These are phyloP conservation scores for Eumerus sabulonum DNA, from an alignment of 2,888 invertebrate genomes.

Conservation along the genomic window DNA sequence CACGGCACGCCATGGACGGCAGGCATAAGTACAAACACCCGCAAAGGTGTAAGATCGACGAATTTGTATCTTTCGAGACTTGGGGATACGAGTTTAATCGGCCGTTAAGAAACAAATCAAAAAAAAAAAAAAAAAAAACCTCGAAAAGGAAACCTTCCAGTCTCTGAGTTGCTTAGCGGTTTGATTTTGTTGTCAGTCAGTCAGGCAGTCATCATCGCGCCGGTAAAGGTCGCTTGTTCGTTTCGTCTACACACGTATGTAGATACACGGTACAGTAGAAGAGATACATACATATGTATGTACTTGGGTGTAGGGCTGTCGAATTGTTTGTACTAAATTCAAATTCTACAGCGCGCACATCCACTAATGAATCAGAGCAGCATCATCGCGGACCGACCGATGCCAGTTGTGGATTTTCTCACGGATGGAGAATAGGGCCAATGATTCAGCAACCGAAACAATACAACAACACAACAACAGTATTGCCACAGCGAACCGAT, in stretches of 20 bases:
- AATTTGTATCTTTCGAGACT: constrained; percentile 55
- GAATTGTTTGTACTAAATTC: constrained; percentile 60
- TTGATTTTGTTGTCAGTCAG: constrained; percentile 66
- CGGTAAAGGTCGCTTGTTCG: constrained; percentile 49
- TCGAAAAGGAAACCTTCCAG: not conserved
- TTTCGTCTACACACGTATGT: no score
- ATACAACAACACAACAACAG: not conserved
- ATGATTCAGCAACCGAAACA: constrained; percentile 44
- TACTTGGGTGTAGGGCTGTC: no score
- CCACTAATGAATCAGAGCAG: constrained; percentile 62
- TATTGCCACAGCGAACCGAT: constrained; percentile 16
- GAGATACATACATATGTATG: no score
- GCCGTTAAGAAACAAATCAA: constrained; percentile 33
- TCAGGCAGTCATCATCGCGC: constrained; percentile 54
- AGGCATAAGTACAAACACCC: constrained; percentile 28
- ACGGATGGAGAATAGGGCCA: constrained; percentile 58
- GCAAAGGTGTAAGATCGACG: constrained; percentile 67
- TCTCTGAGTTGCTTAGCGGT: constrained; percentile 2
- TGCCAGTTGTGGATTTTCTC: constrained; percentile 62
- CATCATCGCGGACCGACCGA: constrained; percentile 22
- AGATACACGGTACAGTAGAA: not conserved
- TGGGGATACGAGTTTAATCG: constrained; percentile 52
- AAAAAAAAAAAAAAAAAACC: constrained; percentile 4
- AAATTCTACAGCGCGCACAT: constrained; percentile 53
- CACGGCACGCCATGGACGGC: not conserved